Base-by-base conservation (phyloP, 2,888 invertebrate species). In the Ischnura elegans region DNA sequence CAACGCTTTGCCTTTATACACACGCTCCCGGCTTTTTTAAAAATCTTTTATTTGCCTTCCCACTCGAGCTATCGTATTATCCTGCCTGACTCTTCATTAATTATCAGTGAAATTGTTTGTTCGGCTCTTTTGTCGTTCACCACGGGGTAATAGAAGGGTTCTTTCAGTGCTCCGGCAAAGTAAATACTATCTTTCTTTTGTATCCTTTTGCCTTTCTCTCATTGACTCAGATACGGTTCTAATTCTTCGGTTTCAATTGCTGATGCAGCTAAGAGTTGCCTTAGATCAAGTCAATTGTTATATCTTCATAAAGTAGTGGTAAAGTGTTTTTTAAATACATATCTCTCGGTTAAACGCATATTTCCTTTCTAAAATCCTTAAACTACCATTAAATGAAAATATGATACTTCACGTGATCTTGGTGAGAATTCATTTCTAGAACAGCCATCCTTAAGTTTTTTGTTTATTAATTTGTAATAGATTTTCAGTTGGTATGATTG, bases 71-170 rank as follows among this genome's bases (percentile, higher is more conserved):
- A 76, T 76, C 76, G 76, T 36, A 76, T 76, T 76, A 76, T 76
- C 76, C 8, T 36, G 76, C 29, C 76, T 51, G 76, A 36, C 76
- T 76, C 36, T 36, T 76, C 76, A 76, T 76, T 76, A 36, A 76
- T 76, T 76, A 76, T 76, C 76, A 36, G 29, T 76, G 76, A 76
- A 76, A 76, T 76, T 76, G 76, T 76, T 76, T 76, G 76, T 36
- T 76, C 13, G 76, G 36, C 36, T 36, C 76, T 76, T 51, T 2
- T 29, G 76, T 76, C 76, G 76, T n/a, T 76, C 76, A 16, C 76
- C 13, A 6, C 1, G 76, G 76, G 76, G n/a, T n/a, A 61, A 36
- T 36, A 76, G 76, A 36, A 36, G 76, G 76, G 76, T 8, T 36
- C 76, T 76, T 76, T 76, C 76, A 0, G 16, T 76, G 13, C 36